Conservation (phyloP, 2,797 vertebrate species). For the Fundulus diaphanus region DNA sequence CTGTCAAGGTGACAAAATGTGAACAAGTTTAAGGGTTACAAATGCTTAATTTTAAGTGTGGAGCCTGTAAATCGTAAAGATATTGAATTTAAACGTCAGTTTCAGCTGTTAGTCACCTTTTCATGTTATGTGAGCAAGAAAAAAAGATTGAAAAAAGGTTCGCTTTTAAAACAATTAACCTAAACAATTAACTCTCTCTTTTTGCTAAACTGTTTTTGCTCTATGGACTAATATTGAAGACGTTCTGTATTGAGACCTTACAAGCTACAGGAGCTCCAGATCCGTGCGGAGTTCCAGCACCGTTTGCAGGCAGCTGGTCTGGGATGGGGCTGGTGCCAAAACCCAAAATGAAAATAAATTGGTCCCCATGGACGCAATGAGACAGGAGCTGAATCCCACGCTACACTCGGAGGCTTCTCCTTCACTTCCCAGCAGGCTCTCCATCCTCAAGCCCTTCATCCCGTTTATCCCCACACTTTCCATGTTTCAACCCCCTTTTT, state of each 20-base stretch:
- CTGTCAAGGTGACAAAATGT: neutral
- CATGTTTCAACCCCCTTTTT: slow-evolving; percentile 45
- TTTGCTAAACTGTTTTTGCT: neutral
- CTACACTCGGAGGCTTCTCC: slow-evolving; percentile 62
- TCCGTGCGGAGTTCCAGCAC: slow-evolving; percentile 36
- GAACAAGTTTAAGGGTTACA: neutral
- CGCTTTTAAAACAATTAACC: neutral
- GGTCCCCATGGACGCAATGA: slow-evolving; percentile 75
- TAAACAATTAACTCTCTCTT: neutral
- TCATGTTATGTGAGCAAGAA: neutral
- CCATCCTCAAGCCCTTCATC: slow-evolving; percentile 59
- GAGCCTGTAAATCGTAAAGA: neutral
- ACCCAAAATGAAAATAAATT: slow-evolving; percentile 80
- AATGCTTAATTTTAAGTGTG: neutral
- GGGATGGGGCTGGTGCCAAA: slow-evolving; percentile 61
- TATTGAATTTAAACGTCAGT: neutral
- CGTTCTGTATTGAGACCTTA: neutral
- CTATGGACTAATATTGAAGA: neutral
- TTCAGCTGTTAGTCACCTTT: neutral
- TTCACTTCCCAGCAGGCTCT: slow-evolving; percentile 50
- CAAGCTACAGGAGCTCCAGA: slow-evolving; percentile 1
- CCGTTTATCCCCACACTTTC: slow-evolving; percentile 50
- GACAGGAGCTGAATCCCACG: slow-evolving; percentile 75
- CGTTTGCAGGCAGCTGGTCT: slow-evolving; percentile 47
- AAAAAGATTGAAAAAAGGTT: neutral